Percentiles rank a stretch among this genome's conserved stretches.
These are phyloP conservation scores for Leucoma salicis DNA, from an alignment of 2,888 invertebrate genomes.

Conservation along the genomic window DNA sequence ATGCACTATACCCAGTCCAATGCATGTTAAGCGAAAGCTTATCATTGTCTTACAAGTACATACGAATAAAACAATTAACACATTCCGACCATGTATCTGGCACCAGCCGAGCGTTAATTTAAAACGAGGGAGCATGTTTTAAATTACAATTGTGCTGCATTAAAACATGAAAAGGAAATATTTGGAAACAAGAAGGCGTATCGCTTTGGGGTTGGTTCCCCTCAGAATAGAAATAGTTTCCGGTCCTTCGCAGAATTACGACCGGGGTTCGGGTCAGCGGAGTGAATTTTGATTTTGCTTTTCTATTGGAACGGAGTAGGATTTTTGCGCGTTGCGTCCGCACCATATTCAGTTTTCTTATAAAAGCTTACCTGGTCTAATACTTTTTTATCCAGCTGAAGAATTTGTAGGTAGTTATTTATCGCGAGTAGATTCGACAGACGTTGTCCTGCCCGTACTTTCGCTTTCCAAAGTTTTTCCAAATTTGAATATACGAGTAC, in stretches of 20 bases:
- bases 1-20: too few species aligned
- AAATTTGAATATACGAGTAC: too few species aligned
- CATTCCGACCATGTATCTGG: slow-evolving; percentile 51
- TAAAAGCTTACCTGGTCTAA: slow-evolving; percentile 49
- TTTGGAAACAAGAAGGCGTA: slow-evolving; percentile 53
- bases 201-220: slow-evolving; percentile 59
- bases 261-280: slow-evolving; percentile 58
- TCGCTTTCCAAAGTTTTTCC: too few species aligned
- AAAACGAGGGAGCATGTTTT: slow-evolving; percentile 45
- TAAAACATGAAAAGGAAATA: slow-evolving; percentile 41
- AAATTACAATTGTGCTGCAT: slow-evolving; percentile 51
- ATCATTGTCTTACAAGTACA: slow-evolving; percentile 42
- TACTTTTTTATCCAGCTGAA: too few species aligned
- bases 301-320: slow-evolving; percentile 55
- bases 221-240: slow-evolving; percentile 75
- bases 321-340: slow-evolving; percentile 54
- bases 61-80: slow-evolving; percentile 55
- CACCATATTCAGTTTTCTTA: slow-evolving; percentile 51
- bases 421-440: too few species aligned
- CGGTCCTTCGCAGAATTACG: slow-evolving; percentile 60
- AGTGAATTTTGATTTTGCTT: slow-evolving; percentile 77
- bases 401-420: too few species aligned
- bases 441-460: too few species aligned
- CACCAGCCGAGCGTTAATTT: slow-evolving; percentile 42
- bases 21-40: too few species aligned